Evolutionary conservation across 2,888 invertebrate genomes (phyloP), one percentile per base, ranked within the genome.

Genomic region (Fragum sueziense): DNA sequence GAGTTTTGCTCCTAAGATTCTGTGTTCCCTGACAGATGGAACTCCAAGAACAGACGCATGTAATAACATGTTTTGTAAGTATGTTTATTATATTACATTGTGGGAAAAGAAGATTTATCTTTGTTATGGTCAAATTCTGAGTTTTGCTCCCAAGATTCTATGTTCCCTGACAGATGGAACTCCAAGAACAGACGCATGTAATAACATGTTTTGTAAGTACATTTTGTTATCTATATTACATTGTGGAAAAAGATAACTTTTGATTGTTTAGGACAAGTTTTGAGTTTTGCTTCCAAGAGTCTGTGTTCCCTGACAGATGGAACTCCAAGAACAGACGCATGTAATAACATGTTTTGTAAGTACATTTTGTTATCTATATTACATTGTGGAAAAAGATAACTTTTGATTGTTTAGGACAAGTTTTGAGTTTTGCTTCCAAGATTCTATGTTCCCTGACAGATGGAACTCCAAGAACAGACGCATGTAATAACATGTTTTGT

Each of bases 271-370:
- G n/a, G n/a, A n/a, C n/a, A n/a, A n/a, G n/a, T n/a, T n/a, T n/a
- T n/a, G n/a, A 65, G 37, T 20, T 80, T 80, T 51, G 76, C 80
- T 33, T 73, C 80, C 25, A 52, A 70, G 47, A 37, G 76, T 3
- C 37, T 80, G 27, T 80, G 80, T 70, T 69, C 76, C 14, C 51
- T 80, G 29, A 74, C 76, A 2, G 31, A 47, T 11, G 22, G 29
- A 27, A 51, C 70, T 2, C 34, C 59, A 7, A 47, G 70, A 31
- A 62, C 70, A 1, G 33, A 65, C 17, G 31, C 54, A 20, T 80
- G 80, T 54, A 54, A 76, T 17, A 73, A 80, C 52, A 80, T 80
- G 80, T 80, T 80, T 70, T 80, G 80, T 80, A 76, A 76, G 80
- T 71, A 47, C 9, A n/a, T n/a, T n/a, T n/a, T 20, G 1, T 41